Evolutionary conservation across 2,888 invertebrate genomes (phyloP), one percentile per base, ranked within the genome.

Genomic region (Lepidochitona cinerea): DNA sequence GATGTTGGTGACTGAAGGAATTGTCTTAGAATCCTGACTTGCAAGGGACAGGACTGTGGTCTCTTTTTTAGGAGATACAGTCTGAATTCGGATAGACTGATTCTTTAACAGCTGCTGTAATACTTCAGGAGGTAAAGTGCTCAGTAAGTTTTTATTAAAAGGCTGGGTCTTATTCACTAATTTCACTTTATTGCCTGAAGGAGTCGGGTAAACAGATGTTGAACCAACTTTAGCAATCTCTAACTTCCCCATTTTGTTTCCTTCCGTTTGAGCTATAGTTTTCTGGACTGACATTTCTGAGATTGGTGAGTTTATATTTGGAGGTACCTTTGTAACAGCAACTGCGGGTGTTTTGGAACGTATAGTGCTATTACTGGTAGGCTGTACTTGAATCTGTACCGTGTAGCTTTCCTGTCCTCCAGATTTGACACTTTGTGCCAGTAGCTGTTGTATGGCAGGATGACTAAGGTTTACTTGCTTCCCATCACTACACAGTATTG

Each of bases 101-200:
- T 82, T 83, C 67, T 83, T 85, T 32, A 88, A 68, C 69, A 87
- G 77, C 75, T 87, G 85, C 72, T 87, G 85, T 29, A 85, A 68
- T 32, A 88, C 81, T 64, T 80, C 79, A 33, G 84, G 83, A 65
- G 85, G 83, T 70, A 84, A 73, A 53, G 79, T 81, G 67, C 80
- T 81, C 1, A 84, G 68, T 79, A 81, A 9, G 35, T 66, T 66
- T 32, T 68, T n/a, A 36, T 65, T 67, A 33, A 68, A 72, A 68
- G 36, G 66, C 69, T 81, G 75, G n/a, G n/a, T n/a, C n/a, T n/a
- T n/a, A n/a, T n/a, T n/a, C n/a, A n/a, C n/a, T n/a, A n/a, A n/a
- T n/a, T n/a, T n/a, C 12, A 76, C 70, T 52, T 74, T 76, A 52
- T 70, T 68, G 33, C 6, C 26, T n/a, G 26, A n/a, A 29, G 59